A percentile compares a stretch with the other conserved stretches of the same genome.
Conservation (phyloP, 2,888 invertebrate genomes). For the Ectropis crepuscularia region DNA sequence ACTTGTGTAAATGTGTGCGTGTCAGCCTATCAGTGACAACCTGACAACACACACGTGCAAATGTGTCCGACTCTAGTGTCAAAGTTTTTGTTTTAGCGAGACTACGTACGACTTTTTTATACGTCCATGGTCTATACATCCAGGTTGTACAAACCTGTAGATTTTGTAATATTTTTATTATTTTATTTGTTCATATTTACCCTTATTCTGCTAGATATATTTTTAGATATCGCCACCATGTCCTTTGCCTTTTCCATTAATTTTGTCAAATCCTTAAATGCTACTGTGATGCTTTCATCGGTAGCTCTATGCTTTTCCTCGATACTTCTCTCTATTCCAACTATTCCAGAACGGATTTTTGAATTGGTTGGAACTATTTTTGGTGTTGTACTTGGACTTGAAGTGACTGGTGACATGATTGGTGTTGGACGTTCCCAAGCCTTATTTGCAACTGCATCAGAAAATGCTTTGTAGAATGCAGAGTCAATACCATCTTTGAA, state of each 20-base stretch:
- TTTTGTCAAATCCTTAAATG: slow-evolving; percentile 97
- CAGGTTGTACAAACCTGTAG: neutral
- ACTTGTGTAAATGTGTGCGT: no score
- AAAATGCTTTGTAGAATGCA: slow-evolving; percentile 86
- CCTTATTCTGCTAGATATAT: slow-evolving; percentile 95
- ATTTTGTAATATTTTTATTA: no score
- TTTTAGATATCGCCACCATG: slow-evolving; percentile 97
- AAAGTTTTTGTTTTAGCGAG: no score
- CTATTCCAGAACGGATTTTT: slow-evolving; percentile 94
- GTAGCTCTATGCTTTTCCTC: slow-evolving; percentile 96
- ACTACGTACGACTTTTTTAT: no score
- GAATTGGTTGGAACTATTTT: slow-evolving; percentile 75
- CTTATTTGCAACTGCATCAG: slow-evolving; percentile 86
- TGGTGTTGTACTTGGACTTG: slow-evolving; percentile 53
- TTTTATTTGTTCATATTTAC: slow-evolving; percentile 76
- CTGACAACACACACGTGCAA: no score
- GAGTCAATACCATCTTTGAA: slow-evolving; percentile 92
- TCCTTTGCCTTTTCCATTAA: slow-evolving; percentile 98
- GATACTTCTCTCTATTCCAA: slow-evolving; percentile 97
- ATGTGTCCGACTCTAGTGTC: no score
- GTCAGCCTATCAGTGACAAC: no score
- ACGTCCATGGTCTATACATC: no score
- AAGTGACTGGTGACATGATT: slow-evolving; percentile 48
- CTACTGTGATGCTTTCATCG: slow-evolving; percentile 95
- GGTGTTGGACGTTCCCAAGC: slow-evolving; percentile 85